Evolutionary conservation across 2,888 invertebrate species (phyloP).

Genomic region (Cetonia aurata): DNA sequence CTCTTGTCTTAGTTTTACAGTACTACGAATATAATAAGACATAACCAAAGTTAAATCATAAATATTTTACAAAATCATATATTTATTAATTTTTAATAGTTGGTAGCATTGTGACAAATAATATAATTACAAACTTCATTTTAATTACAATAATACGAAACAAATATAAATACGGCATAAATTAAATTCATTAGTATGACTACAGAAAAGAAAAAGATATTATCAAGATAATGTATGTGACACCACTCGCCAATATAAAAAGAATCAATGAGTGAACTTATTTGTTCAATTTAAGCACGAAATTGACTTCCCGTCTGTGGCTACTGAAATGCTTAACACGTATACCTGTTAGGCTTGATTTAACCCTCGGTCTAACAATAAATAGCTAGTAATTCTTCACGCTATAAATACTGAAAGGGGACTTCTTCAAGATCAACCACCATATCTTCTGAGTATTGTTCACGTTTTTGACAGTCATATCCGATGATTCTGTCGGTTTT

Average conservation of each 20-base stretch:
- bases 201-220: too few relatives aligned
- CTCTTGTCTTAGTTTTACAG: too few relatives aligned
- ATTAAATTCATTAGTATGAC: too few relatives aligned
- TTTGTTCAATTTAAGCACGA: constrained; percentile 22
- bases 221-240: too few relatives aligned
- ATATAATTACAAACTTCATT: not conserved
- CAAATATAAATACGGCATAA: too few relatives aligned
- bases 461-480: constrained; percentile 1
- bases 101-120: too few relatives aligned
- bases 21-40: not conserved
- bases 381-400: constrained; percentile 1
- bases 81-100: too few relatives aligned
- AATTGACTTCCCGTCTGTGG: constrained; percentile 5
- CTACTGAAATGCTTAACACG: constrained; percentile 12
- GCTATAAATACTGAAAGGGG: not conserved
- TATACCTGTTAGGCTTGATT: not conserved
- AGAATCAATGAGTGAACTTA: constrained; percentile 3
- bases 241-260: not conserved
- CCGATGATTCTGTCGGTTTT: not conserved
- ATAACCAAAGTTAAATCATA: not conserved
- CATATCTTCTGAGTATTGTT: constrained; percentile 1
- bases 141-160: too few relatives aligned
- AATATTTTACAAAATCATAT: too few relatives aligned
- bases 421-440: constrained; percentile 2
- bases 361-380: not conserved